Conservation (phyloP, 1,140 invertebrate genomes). For the Papilio xuthus region DNA sequence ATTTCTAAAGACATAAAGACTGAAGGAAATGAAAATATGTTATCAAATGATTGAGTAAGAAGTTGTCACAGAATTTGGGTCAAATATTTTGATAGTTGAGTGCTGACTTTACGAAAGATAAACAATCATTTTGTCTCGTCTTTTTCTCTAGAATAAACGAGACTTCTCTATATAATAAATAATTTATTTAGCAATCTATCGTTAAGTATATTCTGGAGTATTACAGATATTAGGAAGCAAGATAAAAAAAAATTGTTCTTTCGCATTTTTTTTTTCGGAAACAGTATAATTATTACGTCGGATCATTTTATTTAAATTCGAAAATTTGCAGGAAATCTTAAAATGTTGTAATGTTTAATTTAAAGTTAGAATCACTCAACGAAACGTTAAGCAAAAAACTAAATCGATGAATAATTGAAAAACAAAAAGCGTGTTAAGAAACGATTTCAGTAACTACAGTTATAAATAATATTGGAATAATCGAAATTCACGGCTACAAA, state of each 20-base stretch:
- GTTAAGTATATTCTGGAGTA: background rate
- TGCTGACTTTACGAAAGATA: conserved; percentile 48
- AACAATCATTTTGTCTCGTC: conserved; percentile 40
- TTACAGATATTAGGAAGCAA: no score
- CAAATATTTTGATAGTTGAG: conserved; percentile 63
- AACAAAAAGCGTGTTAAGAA: background rate
- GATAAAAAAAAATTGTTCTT: no score
- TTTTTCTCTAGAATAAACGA: background rate
- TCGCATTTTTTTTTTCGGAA: no score
- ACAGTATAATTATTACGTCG: no score
- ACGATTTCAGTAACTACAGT: conserved; percentile 23
- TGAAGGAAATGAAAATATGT: conserved; percentile 42
- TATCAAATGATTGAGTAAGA: conserved; percentile 65
- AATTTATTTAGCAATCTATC: background rate
- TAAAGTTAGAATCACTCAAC: background rate
- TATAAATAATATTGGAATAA: conserved; percentile 45
- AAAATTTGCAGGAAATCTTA: background rate
- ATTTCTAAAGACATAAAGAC: conserved; percentile 43
- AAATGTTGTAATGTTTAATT: background rate
- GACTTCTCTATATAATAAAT: background rate
- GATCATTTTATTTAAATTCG: no score
- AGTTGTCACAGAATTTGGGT: conserved; percentile 66
- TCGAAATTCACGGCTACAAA: conserved; percentile 53
- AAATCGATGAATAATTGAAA: background rate
- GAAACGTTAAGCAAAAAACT: background rate